Conservation (phyloP, 2,797 vertebrate species). For the Caiman crocodilus region DNA sequence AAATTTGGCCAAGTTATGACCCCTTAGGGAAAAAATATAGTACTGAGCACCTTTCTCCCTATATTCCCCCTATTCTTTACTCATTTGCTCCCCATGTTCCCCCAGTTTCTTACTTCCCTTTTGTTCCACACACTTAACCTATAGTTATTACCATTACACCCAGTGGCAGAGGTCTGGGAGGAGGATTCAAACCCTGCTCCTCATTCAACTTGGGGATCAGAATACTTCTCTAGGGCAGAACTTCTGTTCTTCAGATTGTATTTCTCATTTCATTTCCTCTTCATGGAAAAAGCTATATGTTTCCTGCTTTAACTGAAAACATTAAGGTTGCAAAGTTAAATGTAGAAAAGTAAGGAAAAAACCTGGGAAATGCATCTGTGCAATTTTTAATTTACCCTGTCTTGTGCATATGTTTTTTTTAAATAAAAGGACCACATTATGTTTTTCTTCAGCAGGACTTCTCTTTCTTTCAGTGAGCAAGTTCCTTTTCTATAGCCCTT, state of each 20-base stretch:
- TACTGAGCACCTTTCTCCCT: background rate
- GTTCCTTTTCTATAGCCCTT: background rate
- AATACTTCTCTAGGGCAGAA: background rate
- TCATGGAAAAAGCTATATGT: background rate
- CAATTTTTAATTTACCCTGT: background rate
- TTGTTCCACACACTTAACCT: rapidly evolving
- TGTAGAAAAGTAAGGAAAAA: background rate
- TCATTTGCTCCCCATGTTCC: too few species aligned
- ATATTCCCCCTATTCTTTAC: too few species aligned
- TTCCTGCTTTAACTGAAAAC: background rate
- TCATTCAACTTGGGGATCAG: rapidly evolving
- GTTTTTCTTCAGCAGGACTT: background rate
- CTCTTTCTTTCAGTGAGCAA: background rate
- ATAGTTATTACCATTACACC: background rate
- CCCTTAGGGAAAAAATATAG: background rate
- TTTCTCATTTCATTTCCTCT: background rate
- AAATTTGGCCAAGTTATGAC: background rate
- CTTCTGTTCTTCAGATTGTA: rapidly evolving
- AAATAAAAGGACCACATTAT: background rate
- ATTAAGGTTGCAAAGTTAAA: background rate
- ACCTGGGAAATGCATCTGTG: background rate
- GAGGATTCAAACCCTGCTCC: background rate
- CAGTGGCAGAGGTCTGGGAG: rapidly evolving
- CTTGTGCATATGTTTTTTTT: background rate
- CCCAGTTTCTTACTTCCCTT: background rate